Percentiles rank a stretch among this genome's conserved stretches.
Conservation (phyloP, 2,888 invertebrate species). For the Cyclophora punctaria region DNA sequence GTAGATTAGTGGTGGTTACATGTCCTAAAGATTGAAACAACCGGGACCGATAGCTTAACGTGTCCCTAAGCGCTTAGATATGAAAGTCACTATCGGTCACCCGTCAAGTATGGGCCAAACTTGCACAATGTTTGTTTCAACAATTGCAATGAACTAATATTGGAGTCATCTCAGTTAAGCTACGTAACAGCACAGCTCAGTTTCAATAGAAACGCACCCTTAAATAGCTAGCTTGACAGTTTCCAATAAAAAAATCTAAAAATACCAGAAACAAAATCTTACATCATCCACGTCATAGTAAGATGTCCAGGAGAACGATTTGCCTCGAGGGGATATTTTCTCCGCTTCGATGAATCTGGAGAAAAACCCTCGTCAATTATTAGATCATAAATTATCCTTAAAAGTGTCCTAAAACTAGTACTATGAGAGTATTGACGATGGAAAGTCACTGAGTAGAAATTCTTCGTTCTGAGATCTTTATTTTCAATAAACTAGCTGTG, state of each 20-base stretch:
- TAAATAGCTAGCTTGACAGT: neutral
- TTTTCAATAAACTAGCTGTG: neutral
- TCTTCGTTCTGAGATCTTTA: neutral
- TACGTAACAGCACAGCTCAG: neutral
- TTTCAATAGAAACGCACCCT: neutral
- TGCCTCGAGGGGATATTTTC: slow-evolving; percentile 27
- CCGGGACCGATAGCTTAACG: neutral
- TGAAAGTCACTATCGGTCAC: neutral
- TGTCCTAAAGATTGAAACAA: neutral
- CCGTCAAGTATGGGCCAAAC: neutral
- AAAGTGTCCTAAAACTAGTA: neutral
- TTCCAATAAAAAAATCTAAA: slow-evolving; percentile 5
- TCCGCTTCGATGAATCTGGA: slow-evolving; percentile 66
- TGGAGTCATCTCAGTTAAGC: neutral
- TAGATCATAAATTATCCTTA: neutral
- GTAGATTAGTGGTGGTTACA: neutral
- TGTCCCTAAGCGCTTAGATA: too few relatives aligned
- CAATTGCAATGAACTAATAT: neutral
- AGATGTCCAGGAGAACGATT: slow-evolving; percentile 73
- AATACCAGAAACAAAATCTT: slow-evolving; percentile 15
- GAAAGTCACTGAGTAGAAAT: too few relatives aligned
- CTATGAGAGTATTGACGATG: neutral
- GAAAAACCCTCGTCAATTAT: slow-evolving; percentile 9
- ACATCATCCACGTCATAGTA: slow-evolving; percentile 77
- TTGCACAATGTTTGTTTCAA: neutral